A percentile compares a stretch with the other conserved stretches of the same genome.
Evolutionary conservation across 2,797 vertebrate genomes (phyloP).

Genomic region (Artibeus lituratus): DNA sequence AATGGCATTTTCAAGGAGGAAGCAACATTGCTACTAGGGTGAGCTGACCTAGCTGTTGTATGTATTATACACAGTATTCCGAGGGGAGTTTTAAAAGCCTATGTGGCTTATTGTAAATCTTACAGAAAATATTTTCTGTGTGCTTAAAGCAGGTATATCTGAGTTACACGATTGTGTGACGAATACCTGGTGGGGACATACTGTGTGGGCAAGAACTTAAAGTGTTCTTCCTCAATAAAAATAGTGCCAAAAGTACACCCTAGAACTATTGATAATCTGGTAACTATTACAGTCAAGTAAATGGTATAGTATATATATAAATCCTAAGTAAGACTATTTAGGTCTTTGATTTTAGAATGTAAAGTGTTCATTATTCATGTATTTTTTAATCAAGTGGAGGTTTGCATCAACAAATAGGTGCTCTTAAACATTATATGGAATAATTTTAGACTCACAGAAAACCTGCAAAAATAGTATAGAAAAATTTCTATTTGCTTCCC

Average conservation of each 20-base stretch:
- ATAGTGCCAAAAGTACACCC: not conserved
- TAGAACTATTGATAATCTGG: not conserved
- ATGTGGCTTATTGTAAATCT: not conserved
- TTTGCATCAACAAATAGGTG: not conserved
- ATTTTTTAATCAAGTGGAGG: not conserved
- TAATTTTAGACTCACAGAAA: not conserved
- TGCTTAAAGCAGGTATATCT: conserved; percentile 12
- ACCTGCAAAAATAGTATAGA: not conserved
- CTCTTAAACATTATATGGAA: not conserved
- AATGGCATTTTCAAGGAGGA: not conserved
- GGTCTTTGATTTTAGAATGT: conserved; percentile 15
- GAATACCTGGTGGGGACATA: not conserved
- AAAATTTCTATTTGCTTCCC: not conserved
- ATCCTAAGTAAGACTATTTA: conserved; percentile 5
- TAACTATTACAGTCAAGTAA: not conserved
- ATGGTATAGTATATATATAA: not conserved
- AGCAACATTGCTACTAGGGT: not conserved
- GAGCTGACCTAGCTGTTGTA: not conserved
- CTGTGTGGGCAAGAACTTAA: not conserved
- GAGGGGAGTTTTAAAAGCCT: not conserved
- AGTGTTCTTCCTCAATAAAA: not conserved
- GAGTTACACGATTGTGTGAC: not conserved
- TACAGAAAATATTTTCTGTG: conserved; percentile 21
- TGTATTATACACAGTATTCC: not conserved
- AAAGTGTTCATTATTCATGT: not conserved